Evolutionary conservation across 2,113 vertebrate genomes (phyloP).

Genomic region (Capra hircus): DNA sequence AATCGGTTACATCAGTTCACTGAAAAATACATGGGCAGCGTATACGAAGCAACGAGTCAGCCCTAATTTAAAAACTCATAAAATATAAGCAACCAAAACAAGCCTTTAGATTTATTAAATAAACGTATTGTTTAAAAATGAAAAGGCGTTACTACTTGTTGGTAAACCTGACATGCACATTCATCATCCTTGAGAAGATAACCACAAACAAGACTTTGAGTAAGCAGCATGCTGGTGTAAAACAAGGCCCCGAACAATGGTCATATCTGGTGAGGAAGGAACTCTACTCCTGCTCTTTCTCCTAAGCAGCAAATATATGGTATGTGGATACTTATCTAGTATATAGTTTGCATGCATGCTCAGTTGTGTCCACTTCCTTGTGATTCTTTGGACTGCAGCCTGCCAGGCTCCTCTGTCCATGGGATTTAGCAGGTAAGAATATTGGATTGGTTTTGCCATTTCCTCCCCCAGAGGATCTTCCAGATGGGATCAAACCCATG

Average conservation of each 20-base stretch:
- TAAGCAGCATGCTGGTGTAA: neutral
- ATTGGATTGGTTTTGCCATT: neutral
- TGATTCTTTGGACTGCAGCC: neutral
- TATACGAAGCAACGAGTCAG: neutral
- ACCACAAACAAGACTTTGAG: neutral
- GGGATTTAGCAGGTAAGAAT: neutral
- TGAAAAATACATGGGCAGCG: neutral
- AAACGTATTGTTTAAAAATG: neutral
- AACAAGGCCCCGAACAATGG: neutral
- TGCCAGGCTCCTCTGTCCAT: neutral
- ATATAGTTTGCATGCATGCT: neutral
- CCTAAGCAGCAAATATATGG: neutral
- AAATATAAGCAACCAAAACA: neutral
- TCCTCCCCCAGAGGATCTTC: neutral
- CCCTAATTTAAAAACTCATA: neutral
- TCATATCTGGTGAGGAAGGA: neutral
- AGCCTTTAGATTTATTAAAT: neutral
- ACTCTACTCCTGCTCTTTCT: neutral
- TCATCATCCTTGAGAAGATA: neutral
- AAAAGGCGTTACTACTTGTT: neutral
- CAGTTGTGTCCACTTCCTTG: neutral
- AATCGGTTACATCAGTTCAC: neutral
- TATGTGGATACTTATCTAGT: neutral
- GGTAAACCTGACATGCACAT: neutral
- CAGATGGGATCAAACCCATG: neutral